These are phyloP conservation scores for Lasioglossum figueresi DNA, from an alignment of 2,888 invertebrate species.

Conservation along the genomic window DNA sequence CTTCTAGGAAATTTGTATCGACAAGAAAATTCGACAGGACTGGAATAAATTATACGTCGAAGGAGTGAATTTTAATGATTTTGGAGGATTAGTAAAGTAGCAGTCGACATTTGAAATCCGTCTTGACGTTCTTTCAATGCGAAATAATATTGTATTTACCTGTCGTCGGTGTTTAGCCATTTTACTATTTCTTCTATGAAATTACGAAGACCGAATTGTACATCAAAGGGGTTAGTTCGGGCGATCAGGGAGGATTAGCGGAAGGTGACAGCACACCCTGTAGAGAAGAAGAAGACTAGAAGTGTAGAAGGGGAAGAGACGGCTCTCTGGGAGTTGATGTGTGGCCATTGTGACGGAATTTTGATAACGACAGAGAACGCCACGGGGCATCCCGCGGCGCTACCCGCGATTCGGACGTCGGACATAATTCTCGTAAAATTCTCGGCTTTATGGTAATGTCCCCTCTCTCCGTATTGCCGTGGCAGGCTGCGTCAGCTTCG, in stretches of 20 bases:
- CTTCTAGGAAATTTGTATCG: neutral
- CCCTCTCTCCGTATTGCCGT: conserved; percentile 64
- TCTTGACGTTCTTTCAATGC: neutral
- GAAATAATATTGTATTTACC: neutral
- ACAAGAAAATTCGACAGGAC: too few species aligned
- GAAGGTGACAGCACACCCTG: conserved; percentile 34
- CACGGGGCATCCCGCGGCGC: conserved; percentile 75
- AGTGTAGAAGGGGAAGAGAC: conserved; percentile 38
- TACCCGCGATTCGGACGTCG: conserved; percentile 75
- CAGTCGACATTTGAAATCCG: neutral
- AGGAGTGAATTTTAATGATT: neutral
- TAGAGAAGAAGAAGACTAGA: conserved; percentile 41
- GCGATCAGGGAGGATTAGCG: neutral
- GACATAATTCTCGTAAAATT: conserved; percentile 81
- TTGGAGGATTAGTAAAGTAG: neutral
- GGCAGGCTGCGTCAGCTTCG: conserved; percentile 51
- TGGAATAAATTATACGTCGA: too few species aligned
- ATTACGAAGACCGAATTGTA: neutral
- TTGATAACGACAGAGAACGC: conserved; percentile 80
- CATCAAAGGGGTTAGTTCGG: neutral
- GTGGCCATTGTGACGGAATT: conserved; percentile 81
- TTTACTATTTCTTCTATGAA: neutral
- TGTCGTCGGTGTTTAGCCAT: neutral
- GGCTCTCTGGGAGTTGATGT: conserved; percentile 70
- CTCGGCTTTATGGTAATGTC: conserved; percentile 81